Percentiles rank a stretch among this genome's conserved stretches.
These are phyloP conservation scores for Meteorus colon DNA, from an alignment of 2,888 invertebrate genomes.

Conservation along the genomic window DNA sequence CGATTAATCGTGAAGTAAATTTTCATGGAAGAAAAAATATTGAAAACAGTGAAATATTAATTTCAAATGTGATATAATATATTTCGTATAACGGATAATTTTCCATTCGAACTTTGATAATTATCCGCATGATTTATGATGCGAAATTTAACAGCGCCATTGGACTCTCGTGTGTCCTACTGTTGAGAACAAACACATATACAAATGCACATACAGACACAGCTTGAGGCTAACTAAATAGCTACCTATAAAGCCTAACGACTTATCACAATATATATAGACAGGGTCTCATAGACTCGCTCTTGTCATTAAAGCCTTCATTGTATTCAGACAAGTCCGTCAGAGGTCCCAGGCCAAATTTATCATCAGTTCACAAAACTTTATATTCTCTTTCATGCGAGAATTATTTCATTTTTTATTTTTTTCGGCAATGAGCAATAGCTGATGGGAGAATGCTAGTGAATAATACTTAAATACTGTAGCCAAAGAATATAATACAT, in stretches of 20 bases:
- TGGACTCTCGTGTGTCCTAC: slow-evolving; percentile 21
- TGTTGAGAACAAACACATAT: background rate
- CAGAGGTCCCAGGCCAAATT: slow-evolving; percentile 49
- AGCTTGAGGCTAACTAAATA: slow-evolving; percentile 53
- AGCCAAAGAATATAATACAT: background rate
- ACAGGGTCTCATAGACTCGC: slow-evolving; percentile 44
- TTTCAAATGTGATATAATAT: slow-evolving; percentile 31
- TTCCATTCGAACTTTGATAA: slow-evolving; percentile 36
- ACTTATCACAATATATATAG: slow-evolving; percentile 56
- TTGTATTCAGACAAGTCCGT: slow-evolving; percentile 48
- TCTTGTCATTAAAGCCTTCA: slow-evolving; percentile 52
- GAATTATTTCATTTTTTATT: background rate
- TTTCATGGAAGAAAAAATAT: background rate
- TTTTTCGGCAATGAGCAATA: slow-evolving; percentile 2
- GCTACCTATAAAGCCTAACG: slow-evolving; percentile 55
- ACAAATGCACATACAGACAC: background rate
- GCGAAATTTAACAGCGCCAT: slow-evolving; percentile 22
- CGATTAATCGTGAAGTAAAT: background rate
- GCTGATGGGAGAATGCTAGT: background rate
- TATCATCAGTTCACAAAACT: slow-evolving; percentile 48
- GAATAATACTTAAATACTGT: slow-evolving; percentile 24
- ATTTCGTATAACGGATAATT: slow-evolving; percentile 33
- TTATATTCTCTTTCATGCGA: slow-evolving; percentile 13
- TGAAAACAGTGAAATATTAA: background rate
- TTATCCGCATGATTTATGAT: slow-evolving; percentile 16